Evolutionary conservation across 2,797 vertebrate genomes (phyloP).

Genomic region (Danionella dracula): DNA sequence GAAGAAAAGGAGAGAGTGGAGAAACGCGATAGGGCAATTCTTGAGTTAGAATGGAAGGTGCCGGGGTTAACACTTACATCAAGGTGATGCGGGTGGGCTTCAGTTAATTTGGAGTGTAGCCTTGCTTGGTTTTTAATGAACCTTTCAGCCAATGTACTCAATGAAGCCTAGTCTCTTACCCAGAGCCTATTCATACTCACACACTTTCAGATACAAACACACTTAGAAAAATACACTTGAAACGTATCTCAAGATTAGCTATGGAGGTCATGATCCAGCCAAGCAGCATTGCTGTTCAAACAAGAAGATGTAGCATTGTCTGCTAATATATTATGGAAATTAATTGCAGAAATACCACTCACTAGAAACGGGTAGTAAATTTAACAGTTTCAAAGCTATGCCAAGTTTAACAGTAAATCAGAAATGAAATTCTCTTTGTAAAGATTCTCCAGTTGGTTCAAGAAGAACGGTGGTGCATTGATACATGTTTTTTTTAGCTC

Average conservation of each 20-base stretch:
- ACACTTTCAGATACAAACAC: conserved; percentile 56
- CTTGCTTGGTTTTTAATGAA: conserved; percentile 74
- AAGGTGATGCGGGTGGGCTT: conserved; percentile 49
- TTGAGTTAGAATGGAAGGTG: conserved; percentile 32
- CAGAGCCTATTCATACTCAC: conserved; percentile 46
- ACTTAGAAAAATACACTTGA: conserved; percentile 46
- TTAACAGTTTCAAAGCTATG: too few species aligned
- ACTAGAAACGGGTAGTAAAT: too few species aligned
- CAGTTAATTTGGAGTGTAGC: conserved; percentile 72
- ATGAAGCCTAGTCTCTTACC: conserved; percentile 67
- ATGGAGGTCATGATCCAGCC: not conserved
- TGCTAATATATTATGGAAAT: too few species aligned
- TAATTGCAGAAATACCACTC: too few species aligned
- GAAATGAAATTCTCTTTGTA: not conserved
- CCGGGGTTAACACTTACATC: conserved; percentile 59
- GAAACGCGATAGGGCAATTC: conserved; percentile 41
- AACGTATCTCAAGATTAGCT: conserved; percentile 44
- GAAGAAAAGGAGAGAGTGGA: conserved; percentile 24
- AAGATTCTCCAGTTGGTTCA: too few species aligned
- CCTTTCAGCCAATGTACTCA: conserved; percentile 66
- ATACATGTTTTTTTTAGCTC: too few species aligned
- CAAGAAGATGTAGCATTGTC: too few species aligned
- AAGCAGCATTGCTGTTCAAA: too few species aligned
- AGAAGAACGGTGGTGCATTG: too few species aligned
- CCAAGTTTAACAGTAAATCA: too few species aligned